phyloP scores from a whole-genome alignment of 1,140 invertebrate genomes.

The Ceratoteleas bidentatus region DNA sequence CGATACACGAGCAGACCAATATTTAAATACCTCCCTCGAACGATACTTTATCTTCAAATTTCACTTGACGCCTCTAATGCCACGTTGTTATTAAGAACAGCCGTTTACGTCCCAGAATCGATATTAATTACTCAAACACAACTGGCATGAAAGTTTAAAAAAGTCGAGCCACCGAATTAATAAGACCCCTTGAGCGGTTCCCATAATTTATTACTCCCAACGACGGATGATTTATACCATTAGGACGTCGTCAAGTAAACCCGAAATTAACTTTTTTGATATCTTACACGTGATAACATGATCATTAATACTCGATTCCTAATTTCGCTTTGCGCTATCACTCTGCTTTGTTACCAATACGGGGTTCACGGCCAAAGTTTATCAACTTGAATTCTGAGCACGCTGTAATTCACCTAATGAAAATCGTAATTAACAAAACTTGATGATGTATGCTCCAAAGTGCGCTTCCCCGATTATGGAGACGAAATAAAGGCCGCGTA shows the following conservation, averaged over 20 bases:
- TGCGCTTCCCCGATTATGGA: constrained; percentile 20
- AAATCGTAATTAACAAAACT: constrained; percentile 35
- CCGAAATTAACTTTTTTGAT: constrained; percentile 33
- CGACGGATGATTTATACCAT: constrained; percentile 15
- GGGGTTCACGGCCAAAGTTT: constrained; percentile 27
- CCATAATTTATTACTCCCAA: constrained; percentile 1
- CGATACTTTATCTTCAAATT: neutral
- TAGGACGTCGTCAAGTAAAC: constrained; percentile 4
- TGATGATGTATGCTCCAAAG: constrained; percentile 23
- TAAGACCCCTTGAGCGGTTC: neutral
- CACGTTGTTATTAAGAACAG: neutral
- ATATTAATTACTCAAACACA: neutral
- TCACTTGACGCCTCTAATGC: neutral
- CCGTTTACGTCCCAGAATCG: no score
- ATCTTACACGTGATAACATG: constrained; percentile 16
- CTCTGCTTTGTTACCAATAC: constrained; percentile 31
- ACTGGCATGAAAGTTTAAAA: neutral
- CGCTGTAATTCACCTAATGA: constrained; percentile 27
- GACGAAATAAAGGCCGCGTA: constrained; percentile 23
- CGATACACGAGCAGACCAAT: constrained; percentile 8
- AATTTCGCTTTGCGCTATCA: constrained; percentile 30
- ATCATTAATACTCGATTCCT: constrained; percentile 47
- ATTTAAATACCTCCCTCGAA: constrained; percentile 5
- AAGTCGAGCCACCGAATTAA: neutral
- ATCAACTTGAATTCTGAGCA: constrained; percentile 26